Base-by-base conservation (phyloP, 2,113 vertebrate species). In the Lanius ludovicianus region DNA sequence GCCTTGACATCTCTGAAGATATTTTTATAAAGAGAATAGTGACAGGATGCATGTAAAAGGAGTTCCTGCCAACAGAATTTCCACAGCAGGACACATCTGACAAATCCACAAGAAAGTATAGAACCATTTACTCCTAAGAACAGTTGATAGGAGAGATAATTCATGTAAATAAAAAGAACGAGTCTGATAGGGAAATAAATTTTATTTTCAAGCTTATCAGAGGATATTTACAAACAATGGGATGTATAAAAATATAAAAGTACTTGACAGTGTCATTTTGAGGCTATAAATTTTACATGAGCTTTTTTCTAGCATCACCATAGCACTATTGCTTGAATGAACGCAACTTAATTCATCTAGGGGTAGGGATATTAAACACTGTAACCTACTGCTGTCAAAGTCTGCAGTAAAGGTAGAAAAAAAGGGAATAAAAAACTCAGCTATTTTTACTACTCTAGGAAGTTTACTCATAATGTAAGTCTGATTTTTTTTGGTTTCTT, bases 221-320 rank as follows among this genome's bases (percentile, higher is more conserved):
- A 98, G 87, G 94, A 84, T 98, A 98, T 98, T 98, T 98, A 98
- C 98, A 98, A 98, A 98, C 95, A 98, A 92, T 55, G 84, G 97
- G 92, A 92, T 96, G 95, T 98, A 98, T 97, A 98, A 98, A 98
- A 98, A 98, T 98, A 98, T 98, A 98, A 98, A 98, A 97, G 97
- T 97, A 98, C 93, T 97, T 83, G 95, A 98, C 96, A 97, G 94
- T 98, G 97, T 98, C 95, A 96, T 97, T 97, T 96, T 90, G 73
- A 97, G 95, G 95, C 96, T 97, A 97, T 89, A 95, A 89, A 97
- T 97, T 97, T 97, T 98, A 98, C 97, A 97, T 96, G 96, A 98
- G 92, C 94, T 97, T 96, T 97, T 98, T 97, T 96, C 95, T 98
- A 97, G 62, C 89, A 96, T 97, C 84, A 97, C 94, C 87, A 78